Base-by-base conservation (phyloP, 1,140 invertebrate species). In the Pararge aegeria region DNA sequence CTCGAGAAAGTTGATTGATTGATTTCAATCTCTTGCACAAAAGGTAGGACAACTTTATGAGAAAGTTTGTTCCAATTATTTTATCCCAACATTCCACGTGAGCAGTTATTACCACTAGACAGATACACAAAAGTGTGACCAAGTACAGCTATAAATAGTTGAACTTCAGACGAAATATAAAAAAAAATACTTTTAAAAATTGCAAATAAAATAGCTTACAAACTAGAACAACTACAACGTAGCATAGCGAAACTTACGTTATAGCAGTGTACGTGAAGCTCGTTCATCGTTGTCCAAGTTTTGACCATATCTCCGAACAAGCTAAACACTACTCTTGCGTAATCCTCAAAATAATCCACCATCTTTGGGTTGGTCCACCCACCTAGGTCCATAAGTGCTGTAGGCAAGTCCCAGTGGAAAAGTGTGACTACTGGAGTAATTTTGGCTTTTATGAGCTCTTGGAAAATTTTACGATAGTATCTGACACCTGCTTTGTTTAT, bases 381-480 rank as follows among this genome's bases (percentile, higher is more conserved):
- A 1, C 94, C 94, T 10, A 93, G 70, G 2, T 92, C 90, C 86
- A 93, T 90, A 1, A 94, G 69, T 2, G 82, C 37, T 53, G 91
- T 89, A 0, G 92, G 93, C 55, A 92, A 73, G 74, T 93, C 93
- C 89, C 91, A 93, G 65, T 93, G 92, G 66, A 90, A 92, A 38
- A 93, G 80, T 2, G 92, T 92, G 10, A 93, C 91, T 55, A 92
- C 76, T 2, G 92, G 92, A 38, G 84, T 86, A 38, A 93, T 92
- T 21, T 90, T 88, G 12, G 82, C 90, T 29, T 78, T 79, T 6
- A 92, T 44, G 12, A 95, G 80, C 54, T 90, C 92, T 71, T 94
- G 78, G 15, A 95, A 93, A 1, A 95, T 38, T 19, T 80, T 83
- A 34, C 93, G 92, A 67, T 95, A 95, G 73, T 94, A 94, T 42